Base-by-base conservation (phyloP, 2,113 vertebrate genomes). In the Oryzias woworae region DNA sequence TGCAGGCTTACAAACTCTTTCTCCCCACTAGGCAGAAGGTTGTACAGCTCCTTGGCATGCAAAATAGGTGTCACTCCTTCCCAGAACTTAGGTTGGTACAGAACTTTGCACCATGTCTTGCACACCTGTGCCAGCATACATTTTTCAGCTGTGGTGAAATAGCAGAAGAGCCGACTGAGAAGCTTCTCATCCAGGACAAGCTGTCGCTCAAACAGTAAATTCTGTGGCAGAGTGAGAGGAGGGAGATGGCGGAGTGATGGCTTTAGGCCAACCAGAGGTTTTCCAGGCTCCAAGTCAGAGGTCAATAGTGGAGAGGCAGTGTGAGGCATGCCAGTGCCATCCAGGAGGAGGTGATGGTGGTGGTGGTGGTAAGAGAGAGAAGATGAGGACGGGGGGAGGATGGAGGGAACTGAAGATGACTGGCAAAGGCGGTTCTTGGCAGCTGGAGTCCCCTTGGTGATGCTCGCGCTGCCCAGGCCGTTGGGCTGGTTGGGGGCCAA, bases 51-150 rank as follows among this genome's bases (percentile, higher is more conserved):
- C 93, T 98, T 98, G 85, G 96, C 96, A 1, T 99, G 97, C 80
- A 99, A 88, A 69, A 99, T 95, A 0, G 97, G 97, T 0, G 93
- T 97, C 80, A 99, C 94, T 1, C 94, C 94, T 24, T 96, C 95
- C 97, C 97, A 99, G 91, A 99, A 98, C 86, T 97, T 97, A 62
- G 96, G 94, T 82, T 99, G 97, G 90, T 99, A 99, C n/a, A 99
- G 92, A 80, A 98, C 96, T 17, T 95, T 91, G 49, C 97, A 86
- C 97, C 97, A 99, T 0, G 92, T 94, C 90, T 97, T 96, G 92
- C 97, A 99, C 71, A 99, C 97, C 90, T 99, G 97, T 0, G 96
- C 96, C 85, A 99, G 87, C 69, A 97, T 87, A 0, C 97, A 98
- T 86, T 96, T 98, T 86, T 99, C 97, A 0, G 95, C 94, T 0